phyloP scores from a whole-genome alignment of 2,888 invertebrate genomes.

The Leptopterna dolabrata region DNA sequence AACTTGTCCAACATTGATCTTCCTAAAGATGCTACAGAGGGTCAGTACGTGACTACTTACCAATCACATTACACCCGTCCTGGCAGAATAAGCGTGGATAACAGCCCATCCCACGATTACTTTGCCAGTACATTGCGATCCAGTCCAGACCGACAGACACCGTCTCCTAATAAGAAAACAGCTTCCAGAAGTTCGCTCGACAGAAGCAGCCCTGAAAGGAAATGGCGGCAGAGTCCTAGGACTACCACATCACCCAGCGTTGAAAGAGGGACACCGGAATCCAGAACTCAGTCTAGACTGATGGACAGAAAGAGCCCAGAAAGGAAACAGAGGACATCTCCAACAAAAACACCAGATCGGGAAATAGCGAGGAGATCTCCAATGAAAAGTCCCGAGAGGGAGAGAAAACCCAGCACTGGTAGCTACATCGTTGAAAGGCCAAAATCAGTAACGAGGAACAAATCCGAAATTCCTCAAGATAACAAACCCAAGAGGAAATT shows the following conservation, averaged over 20 bases:
- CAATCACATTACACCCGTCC: constrained; percentile 70
- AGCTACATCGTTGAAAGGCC: constrained; percentile 62
- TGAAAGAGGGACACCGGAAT: constrained; percentile 12
- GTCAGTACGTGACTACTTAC: constrained; percentile 73
- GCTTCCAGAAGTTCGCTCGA: constrained; percentile 62
- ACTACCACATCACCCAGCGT: constrained; percentile 56
- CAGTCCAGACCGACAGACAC: constrained; percentile 70
- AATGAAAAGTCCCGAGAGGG: constrained; percentile 57
- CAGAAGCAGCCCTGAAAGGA: constrained; percentile 65
- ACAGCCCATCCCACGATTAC: constrained; percentile 80
- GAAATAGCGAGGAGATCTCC: constrained; percentile 61
- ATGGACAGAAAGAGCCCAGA: constrained; percentile 16
- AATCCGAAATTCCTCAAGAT: constrained; percentile 40
- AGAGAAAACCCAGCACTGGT: constrained; percentile 60
- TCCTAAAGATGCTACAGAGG: constrained; percentile 62
- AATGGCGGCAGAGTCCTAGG: constrained; percentile 55
- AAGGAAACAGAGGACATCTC: constrained; percentile 53
- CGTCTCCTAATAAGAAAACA: constrained; percentile 62
- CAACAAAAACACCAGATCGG: constrained; percentile 57
- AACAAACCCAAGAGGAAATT: constrained; percentile 62
- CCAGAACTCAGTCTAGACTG: constrained; percentile 17
- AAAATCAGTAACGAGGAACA: constrained; percentile 34
- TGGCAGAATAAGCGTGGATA: constrained; percentile 73
- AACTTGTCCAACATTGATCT: constrained; percentile 57
- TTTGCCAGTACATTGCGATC: constrained; percentile 80